Evolutionary conservation across 2,797 vertebrate species (phyloP), one percentile per base, ranked within the genome.

Genomic region (Dicrostonyx torquatus): DNA sequence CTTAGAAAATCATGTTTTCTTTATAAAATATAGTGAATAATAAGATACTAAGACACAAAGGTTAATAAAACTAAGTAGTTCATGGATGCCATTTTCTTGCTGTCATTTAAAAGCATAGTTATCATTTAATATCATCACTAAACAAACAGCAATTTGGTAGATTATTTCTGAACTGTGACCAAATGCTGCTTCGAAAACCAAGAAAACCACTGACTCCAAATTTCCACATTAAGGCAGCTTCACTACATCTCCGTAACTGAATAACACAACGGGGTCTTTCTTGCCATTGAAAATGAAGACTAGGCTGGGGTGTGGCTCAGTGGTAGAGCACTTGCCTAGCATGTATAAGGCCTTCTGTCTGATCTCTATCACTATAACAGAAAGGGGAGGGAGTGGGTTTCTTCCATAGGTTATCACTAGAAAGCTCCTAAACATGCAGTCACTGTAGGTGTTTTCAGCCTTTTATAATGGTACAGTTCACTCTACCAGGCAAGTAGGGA

Each of bases 121-220:
- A 87, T 18, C 82, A 83, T 88, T 95, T 78, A 76, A 53, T 43
- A 83, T 78, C 31, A 68, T 40, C 94, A 93, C n/a, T 88, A 91
- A 78, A 77, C 83, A 96, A 94, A 64, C 6, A 64, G 58, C n/a
- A 85, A 88, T 87, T 90, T 79, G 45, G n/a, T 2, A 87, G 85
- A n/a, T 85, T 55, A 50, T 78, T 93, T 96, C 86, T 91, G 55
- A 96, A 76, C 37, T 93, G 7, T 91, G 60, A 93, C 78, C 85
- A 93, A 76, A 10, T 13, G 15, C 24, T 89, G 12, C 95, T 50
- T 92, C 24, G 78, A 84, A 96, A 84, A 31, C 29, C 31, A 84
- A 88, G 64, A 64, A 60, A 85, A 55, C 58, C 26, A 89, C 5
- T 6, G 45, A 91, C 93, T 9, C 22, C 76, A 77, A 89, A 45